phyloP scores from a whole-genome alignment of 2,888 invertebrate species.

The Andrena dorsata region DNA sequence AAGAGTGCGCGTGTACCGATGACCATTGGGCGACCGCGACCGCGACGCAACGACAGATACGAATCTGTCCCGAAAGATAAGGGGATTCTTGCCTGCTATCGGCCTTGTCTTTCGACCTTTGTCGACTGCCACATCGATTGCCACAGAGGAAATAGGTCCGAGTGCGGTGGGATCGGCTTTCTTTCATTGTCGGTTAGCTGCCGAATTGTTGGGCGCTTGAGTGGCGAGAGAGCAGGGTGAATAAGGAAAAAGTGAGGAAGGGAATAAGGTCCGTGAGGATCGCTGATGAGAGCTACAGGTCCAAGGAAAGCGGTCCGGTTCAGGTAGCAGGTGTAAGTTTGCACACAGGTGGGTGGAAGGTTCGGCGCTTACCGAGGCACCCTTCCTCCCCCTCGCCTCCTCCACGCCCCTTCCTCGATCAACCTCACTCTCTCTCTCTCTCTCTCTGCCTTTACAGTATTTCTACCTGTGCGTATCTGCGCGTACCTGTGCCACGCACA shows the following conservation, averaged over 20 bases:
- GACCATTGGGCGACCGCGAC: background rate
- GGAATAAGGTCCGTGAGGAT: background rate
- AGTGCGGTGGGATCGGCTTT: too few species aligned
- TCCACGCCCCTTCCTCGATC: background rate
- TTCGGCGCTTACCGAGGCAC: constrained; percentile 36
- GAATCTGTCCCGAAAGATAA: constrained; percentile 40
- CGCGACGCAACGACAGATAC: constrained; percentile 15
- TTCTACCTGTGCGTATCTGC: constrained; percentile 43
- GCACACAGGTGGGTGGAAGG: constrained; percentile 68
- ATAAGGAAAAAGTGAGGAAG: background rate
- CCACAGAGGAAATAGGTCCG: too few species aligned
- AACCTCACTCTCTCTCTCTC: too few species aligned
- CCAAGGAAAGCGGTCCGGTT: constrained; percentile 33
- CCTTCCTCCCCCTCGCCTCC: constrained; percentile 1
- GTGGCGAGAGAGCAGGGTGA: too few species aligned
- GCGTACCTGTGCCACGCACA: constrained; percentile 56
- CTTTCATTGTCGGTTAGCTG: too few species aligned
- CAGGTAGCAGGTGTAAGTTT: constrained; percentile 69
- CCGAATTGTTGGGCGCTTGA: too few species aligned
- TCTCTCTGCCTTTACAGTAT: background rate
- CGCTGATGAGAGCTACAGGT: background rate
- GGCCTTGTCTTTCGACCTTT: constrained; percentile 57
- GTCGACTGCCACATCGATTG: background rate
- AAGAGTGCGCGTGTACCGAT: constrained; percentile 16
- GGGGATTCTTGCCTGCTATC: constrained; percentile 21